These are phyloP conservation scores for Eupithecia inturbata DNA, from an alignment of 2,888 invertebrate genomes.

Conservation along the genomic window DNA sequence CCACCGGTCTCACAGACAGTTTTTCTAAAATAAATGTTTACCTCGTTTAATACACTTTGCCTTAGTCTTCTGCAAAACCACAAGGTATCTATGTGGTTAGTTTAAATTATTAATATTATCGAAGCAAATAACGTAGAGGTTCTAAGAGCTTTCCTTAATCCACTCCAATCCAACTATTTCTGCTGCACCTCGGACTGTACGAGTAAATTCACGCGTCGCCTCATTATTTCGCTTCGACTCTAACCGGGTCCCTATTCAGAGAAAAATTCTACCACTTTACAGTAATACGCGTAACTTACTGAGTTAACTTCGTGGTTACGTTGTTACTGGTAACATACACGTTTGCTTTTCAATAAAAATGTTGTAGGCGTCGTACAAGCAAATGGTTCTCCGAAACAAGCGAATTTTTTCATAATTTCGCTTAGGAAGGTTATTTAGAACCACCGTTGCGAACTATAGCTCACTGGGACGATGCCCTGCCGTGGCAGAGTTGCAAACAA, in stretches of 20 bases:
- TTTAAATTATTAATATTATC: no score
- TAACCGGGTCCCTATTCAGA: slow-evolving; percentile 40
- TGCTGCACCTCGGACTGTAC: slow-evolving; percentile 38
- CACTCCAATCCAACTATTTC: slow-evolving; percentile 49
- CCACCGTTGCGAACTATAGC: background rate
- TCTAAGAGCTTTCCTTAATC: slow-evolving; percentile 36
- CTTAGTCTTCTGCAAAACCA: no score
- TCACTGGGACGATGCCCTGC: background rate
- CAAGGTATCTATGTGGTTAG: no score
- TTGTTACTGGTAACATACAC: background rate
- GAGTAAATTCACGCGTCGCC: slow-evolving; percentile 64
- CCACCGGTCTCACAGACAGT: no score
- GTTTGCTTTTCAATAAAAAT: background rate
- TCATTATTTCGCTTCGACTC: slow-evolving; percentile 75
- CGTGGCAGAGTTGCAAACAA: background rate
- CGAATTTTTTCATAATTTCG: background rate
- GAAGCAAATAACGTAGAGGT: no score
- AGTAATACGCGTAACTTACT: background rate
- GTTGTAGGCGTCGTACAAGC: background rate
- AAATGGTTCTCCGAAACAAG: background rate
- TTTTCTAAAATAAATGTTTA: no score
- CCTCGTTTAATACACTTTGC: no score
- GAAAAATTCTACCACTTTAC: slow-evolving; percentile 15
- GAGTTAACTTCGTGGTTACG: background rate
- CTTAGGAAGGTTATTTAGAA: background rate